These are phyloP conservation scores for Gracilinanus agilis DNA, from an alignment of 2,113 vertebrate species.

Conservation along the genomic window DNA sequence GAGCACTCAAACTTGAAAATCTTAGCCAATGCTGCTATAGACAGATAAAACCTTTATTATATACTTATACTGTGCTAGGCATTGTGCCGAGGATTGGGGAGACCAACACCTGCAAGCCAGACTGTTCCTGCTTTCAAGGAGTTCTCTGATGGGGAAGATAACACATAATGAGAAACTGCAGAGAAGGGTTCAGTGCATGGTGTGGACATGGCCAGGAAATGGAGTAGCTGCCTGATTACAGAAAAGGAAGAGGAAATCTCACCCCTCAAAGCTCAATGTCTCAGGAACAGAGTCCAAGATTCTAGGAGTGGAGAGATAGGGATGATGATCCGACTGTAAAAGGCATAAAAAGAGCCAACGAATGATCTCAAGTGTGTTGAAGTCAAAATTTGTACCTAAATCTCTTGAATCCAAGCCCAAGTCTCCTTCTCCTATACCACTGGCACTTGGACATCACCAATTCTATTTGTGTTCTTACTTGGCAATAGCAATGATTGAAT, in stretches of 20 bases:
- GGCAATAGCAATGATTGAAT: neutral
- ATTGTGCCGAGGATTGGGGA: neutral
- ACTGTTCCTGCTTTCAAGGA: neutral
- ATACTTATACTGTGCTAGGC: no score
- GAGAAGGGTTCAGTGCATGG: neutral
- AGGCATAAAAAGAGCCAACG: neutral
- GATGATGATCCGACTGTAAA: neutral
- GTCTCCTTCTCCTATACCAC: neutral
- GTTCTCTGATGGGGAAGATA: neutral
- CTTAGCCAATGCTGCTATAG: neutral
- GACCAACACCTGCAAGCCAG: no score
- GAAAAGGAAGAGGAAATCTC: neutral
- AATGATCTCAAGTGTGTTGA: neutral
- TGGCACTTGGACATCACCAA: neutral
- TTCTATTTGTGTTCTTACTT: neutral
- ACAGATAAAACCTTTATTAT: no score
- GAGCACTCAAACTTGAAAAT: no score
- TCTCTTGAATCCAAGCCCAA: neutral
- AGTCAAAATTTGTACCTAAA: neutral
- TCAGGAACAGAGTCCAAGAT: neutral
- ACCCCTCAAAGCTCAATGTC: neutral
- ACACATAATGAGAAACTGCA: neutral
- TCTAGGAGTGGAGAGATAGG: neutral
- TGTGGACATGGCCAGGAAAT: neutral
- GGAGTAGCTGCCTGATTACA: neutral